Base-by-base conservation (phyloP, 2,888 invertebrate genomes). In the Xanthorhoe spadicearia region DNA sequence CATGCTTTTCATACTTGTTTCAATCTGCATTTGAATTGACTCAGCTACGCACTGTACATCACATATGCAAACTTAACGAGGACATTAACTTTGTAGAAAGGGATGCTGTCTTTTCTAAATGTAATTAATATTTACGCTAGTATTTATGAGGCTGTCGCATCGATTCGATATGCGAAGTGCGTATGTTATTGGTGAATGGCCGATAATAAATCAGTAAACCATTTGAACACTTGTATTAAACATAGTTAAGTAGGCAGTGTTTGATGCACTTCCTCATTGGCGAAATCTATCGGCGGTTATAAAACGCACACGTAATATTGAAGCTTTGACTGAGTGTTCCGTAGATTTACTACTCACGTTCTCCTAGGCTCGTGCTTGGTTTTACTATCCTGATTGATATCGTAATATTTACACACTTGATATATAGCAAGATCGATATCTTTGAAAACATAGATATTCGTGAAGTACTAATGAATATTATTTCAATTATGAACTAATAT, bases 331-430 rank as follows among this genome's bases (percentile, higher is more conserved):
- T 70, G 72, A 79, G 75, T 74, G 76, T 79, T 80, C 76, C 61
- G 63, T 75, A 79, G 83, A 87, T 88, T 86, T 84, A 85, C 83
- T 83, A 85, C 82, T 85, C 85, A 86, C 84, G 85, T 79, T 83
- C 76, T 81, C 81, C 81, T 82, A 83, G 84, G 84, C 77, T 84
- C 80, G 82, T 82, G 83, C 77, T 74, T 73, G 75, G 74, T 77
- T 81, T 77, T 78, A 73, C 74, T 79, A 78, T 80, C 77, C 73
- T 71, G 74, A 76, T 78, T 77, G 78, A 75, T 79, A 77, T 75
- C 76, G 71, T 79, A 75, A 73, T 69, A 72, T 77, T 77, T 76
- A 73, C 72, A 72, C 69, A 70, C 68, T 72, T 77, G 72, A 77
- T 72, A 75, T 75, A 78, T 75, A 68, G 65, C 72, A 67, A 61